These are phyloP conservation scores for Astreopora myriophthalma DNA, from an alignment of 64 coral and sea anemone genomes.

Conservation along the genomic window DNA sequence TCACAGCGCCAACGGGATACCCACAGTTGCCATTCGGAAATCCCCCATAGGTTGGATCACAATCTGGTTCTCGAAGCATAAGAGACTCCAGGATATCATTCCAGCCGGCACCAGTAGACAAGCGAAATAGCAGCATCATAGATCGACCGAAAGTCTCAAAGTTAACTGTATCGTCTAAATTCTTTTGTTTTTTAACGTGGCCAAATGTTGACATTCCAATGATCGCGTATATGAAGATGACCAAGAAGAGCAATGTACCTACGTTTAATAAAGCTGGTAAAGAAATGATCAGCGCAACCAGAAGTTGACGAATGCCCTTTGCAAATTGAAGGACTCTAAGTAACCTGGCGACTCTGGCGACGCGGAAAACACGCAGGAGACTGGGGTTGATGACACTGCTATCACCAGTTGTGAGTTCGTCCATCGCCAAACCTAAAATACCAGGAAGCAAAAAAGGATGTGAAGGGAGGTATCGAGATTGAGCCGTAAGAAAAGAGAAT, in stretches of 20 bases:
- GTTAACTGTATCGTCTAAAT: slow-evolving; percentile 71
- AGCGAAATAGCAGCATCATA: slow-evolving; percentile 75
- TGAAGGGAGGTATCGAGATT: too few species aligned
- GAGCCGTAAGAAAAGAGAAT: not conserved
- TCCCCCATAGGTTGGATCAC: slow-evolving; percentile 55
- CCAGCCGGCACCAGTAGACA: slow-evolving; percentile 82
- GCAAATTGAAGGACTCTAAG: slow-evolving; percentile 77
- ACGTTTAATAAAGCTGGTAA: slow-evolving; percentile 83
- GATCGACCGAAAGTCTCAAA: slow-evolving; percentile 77
- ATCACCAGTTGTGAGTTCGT: slow-evolving; percentile 78
- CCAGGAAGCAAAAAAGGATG: too few species aligned
- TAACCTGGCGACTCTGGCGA: slow-evolving; percentile 64
- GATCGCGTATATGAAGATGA: slow-evolving; percentile 84
- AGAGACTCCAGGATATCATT: slow-evolving; percentile 80
- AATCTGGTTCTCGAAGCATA: slow-evolving; percentile 67
- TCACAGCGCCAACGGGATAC: slow-evolving; percentile 30
- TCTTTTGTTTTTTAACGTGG: slow-evolving; percentile 72
- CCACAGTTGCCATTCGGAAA: slow-evolving; percentile 71
- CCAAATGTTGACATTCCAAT: slow-evolving; percentile 80
- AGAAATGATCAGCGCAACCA: slow-evolving; percentile 73
- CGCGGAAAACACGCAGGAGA: slow-evolving; percentile 62
- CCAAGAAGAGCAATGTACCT: slow-evolving; percentile 64
- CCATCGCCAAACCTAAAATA: slow-evolving; percentile 77
- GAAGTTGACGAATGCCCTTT: slow-evolving; percentile 78
- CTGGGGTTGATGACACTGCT: slow-evolving; percentile 57